Evolutionary conservation across 2,888 invertebrate species (phyloP).

Genomic region (Trichogramma dendrolimi): DNA sequence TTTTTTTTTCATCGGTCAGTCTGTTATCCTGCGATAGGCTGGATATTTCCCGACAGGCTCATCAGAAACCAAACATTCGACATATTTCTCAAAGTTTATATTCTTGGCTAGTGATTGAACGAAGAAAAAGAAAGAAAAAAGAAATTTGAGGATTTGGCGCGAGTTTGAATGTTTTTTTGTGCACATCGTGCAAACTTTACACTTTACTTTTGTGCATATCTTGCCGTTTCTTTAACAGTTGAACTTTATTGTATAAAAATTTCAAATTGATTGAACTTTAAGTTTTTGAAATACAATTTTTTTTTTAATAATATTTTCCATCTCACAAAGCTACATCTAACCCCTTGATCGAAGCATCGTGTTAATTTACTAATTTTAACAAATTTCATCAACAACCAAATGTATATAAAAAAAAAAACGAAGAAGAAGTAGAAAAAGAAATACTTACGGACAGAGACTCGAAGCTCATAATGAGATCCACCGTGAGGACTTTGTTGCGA

Average conservation of each 20-base stretch:
- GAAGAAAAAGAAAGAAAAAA: too few species aligned
- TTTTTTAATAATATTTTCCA: neutral
- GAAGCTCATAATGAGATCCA: conserved; percentile 37
- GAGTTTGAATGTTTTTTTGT: too few species aligned
- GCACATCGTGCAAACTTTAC: too few species aligned
- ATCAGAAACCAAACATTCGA: too few species aligned
- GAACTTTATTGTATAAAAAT: neutral
- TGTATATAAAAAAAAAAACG: neutral
- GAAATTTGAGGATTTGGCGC: too few species aligned
- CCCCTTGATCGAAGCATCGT: neutral
- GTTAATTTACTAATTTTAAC: neutral
- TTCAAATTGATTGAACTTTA: neutral
- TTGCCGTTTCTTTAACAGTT: neutral
- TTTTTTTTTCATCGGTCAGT: too few species aligned
- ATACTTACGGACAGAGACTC: conserved; percentile 35
- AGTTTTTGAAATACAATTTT: neutral
- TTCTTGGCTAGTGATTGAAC: too few species aligned
- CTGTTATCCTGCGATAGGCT: too few species aligned
- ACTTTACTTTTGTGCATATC: too few species aligned
- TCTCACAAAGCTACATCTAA: too few species aligned
- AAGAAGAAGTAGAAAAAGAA: conserved; percentile 3
- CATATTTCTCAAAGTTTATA: too few species aligned
- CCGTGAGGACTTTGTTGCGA: conserved; percentile 20
- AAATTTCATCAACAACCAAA: neutral
- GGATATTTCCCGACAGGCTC: too few species aligned